Evolutionary conservation across 2,797 vertebrate genomes (phyloP).

Genomic region (Rhabdomys pumilio): DNA sequence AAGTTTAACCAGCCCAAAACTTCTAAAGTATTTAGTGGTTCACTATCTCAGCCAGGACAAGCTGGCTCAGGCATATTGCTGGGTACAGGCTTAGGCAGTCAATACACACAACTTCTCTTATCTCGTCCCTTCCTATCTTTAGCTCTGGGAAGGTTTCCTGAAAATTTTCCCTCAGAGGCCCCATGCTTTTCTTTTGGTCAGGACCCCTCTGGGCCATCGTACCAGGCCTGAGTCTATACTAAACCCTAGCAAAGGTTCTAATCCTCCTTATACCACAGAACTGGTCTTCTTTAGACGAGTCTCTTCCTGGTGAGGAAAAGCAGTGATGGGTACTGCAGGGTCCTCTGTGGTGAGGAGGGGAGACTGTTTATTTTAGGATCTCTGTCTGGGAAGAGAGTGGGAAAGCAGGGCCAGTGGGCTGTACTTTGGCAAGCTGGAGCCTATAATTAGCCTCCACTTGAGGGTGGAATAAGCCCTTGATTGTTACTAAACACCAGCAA

Average conservation of each 20-base stretch:
- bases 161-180: neutral
- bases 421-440: constrained; percentile 56
- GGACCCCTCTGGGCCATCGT: neutral
- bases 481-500: constrained; percentile 67
- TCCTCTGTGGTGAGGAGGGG: neutral
- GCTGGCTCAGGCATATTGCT: neutral
- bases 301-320: neutral
- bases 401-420: neutral
- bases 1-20: neutral
- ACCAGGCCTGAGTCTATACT: neutral
- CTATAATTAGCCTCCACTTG: constrained; percentile 66
- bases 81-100: too few species aligned
- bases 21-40: constrained; percentile 2
- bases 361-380: constrained; percentile 68
- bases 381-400: neutral
- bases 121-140: neutral
- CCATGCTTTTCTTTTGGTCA: neutral
- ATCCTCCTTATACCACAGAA: neutral
- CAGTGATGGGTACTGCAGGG: neutral
- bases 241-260: neutral
- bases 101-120: neutral
- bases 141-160: neutral
- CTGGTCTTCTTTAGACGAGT: neutral
- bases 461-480: constrained; percentile 51
- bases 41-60: neutral